These are phyloP conservation scores for Osmerus mordax DNA, from an alignment of 2,113 vertebrate species.

Conservation along the genomic window DNA sequence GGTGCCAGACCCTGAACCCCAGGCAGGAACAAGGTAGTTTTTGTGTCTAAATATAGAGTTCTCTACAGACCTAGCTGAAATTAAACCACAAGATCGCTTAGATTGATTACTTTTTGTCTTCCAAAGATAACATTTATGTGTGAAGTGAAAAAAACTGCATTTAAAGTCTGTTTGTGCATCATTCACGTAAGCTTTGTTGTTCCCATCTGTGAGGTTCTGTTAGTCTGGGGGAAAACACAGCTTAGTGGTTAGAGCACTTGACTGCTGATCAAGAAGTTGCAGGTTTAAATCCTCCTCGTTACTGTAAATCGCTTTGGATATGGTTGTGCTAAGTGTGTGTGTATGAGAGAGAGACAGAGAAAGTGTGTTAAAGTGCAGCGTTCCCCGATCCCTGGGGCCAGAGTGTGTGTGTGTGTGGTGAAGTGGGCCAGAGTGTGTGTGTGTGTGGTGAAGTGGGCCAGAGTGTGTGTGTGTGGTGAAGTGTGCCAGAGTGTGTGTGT, in stretches of 20 bases:
- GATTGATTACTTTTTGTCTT: too few relatives aligned
- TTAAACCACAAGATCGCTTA: too few relatives aligned
- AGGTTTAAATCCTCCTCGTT: background rate
- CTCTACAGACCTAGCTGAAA: too few relatives aligned
- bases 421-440: background rate
- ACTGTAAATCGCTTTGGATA: background rate
- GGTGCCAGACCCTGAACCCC: too few relatives aligned
- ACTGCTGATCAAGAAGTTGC: background rate
- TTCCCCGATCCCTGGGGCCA: background rate
- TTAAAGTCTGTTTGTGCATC: too few relatives aligned
- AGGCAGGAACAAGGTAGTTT: too few relatives aligned
- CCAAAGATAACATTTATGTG: too few relatives aligned
- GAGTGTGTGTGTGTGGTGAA: background rate
- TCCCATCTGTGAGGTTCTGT: background rate
- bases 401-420: background rate
- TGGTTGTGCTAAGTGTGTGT: background rate
- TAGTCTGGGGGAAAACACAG: background rate
- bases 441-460: background rate
- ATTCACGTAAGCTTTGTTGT: too few relatives aligned
- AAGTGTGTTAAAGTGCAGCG: slow-evolving; percentile 13
- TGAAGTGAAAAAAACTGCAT: too few relatives aligned
- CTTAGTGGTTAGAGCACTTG: too few relatives aligned
- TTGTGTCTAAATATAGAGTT: too few relatives aligned
- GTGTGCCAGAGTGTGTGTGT: background rate
- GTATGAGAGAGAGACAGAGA: background rate